Base-by-base conservation (phyloP, 1,140 invertebrate genomes). In the Coptotermes formosanus region DNA sequence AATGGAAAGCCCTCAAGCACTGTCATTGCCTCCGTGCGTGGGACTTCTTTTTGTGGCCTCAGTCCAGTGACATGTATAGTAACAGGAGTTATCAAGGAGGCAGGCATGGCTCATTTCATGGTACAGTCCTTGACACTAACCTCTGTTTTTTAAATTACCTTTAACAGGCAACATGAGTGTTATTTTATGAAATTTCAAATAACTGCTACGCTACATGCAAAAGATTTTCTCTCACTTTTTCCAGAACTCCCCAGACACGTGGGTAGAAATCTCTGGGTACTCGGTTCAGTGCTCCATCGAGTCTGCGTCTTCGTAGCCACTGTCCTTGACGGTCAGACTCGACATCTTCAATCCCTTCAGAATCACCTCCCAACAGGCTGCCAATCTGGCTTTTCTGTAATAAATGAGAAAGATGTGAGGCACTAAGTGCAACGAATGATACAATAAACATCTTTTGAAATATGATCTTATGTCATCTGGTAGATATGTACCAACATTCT, bases 251-350 rank as follows among this genome's bases (percentile, higher is more conserved):
- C 98, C 98, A 99, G 25, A 99, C 96, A 87, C 96, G 93, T 8
- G 97, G 95, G 91, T 99, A 99, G 92, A 99, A 99, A 89, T 98
- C 97, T 86, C 96, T 92, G 0, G 99, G 99, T 0, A 99, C 98
- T 88, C 99, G 93, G 91, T 99, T 99, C 3, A 99, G 92, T 19
- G 99, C 97, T 8, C 99, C 99, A 91, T 99, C 99, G 23, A 99
- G 92, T 87, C 98, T 91, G 38, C 99, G 92, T 85, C 99, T 93
- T 83, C 99, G 92, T 83, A 99, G 91, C 99, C 99, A 99, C 90
- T 99, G 98, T 0, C 98, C 99, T 91, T 99, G 98, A 43, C 96
- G 93, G 89, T 98, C 97, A 30, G 92, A 92, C 88, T 96, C 95
- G 85, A 92, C 90, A 88, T 94, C 94, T 86, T 93, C 93, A n/a